A percentile compares a stretch with the other conserved stretches of the same genome.
Conservation (phyloP, 2,113 vertebrate genomes). For the Etheostoma spectabile region DNA sequence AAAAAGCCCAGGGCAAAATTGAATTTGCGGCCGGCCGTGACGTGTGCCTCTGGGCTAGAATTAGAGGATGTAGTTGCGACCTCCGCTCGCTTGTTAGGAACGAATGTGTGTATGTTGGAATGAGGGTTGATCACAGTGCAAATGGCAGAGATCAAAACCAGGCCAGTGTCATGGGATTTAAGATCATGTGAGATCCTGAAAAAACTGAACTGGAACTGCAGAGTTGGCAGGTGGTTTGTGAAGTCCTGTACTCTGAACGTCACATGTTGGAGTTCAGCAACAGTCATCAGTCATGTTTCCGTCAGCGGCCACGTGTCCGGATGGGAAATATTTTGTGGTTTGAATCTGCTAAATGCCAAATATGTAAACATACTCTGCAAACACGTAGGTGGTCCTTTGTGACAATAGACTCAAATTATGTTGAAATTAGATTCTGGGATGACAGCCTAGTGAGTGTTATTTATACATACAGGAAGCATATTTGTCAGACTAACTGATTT, state of each 20-base stretch:
- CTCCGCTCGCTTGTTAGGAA: constrained; percentile 51
- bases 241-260: not conserved
- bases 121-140: constrained; percentile 44
- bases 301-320: not conserved
- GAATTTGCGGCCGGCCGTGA: constrained; percentile 48
- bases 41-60: constrained; percentile 59
- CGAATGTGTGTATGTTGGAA: constrained; percentile 26
- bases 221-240: constrained; percentile 11
- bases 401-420: not conserved
- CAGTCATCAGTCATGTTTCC: not conserved
- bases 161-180: constrained; percentile 11
- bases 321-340: not conserved
- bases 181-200: constrained; percentile 9
- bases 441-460: not conserved
- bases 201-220: not conserved
- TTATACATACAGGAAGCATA: not conserved
- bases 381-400: not conserved
- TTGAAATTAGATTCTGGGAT: not conserved
- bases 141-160: constrained; percentile 44
- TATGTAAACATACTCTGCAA: not conserved
- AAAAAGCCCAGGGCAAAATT: constrained; percentile 65
- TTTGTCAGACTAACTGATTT: not conserved
- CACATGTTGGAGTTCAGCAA: constrained; percentile 6
- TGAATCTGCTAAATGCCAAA: not conserved
- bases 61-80: constrained; percentile 63